Evolutionary conservation across 2,888 invertebrate species (phyloP).

Genomic region (Agrotis segetum): DNA sequence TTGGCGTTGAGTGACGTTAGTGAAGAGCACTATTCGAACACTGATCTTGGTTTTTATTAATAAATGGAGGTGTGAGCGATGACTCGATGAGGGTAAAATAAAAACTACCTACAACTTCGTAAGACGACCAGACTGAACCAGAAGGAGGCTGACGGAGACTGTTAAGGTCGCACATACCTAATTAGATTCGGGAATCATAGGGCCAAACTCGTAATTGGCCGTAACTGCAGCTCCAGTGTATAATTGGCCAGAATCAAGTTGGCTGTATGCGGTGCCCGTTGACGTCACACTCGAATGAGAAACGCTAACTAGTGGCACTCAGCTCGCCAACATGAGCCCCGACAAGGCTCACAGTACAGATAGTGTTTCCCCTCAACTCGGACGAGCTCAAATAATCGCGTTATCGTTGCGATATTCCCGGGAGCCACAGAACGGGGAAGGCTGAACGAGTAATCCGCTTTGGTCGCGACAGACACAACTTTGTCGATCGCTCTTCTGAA

Average conservation of each 20-base stretch:
- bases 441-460: slow-evolving; percentile 80
- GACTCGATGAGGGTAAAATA: slow-evolving; percentile 2
- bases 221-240: slow-evolving; percentile 57
- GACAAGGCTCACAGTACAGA: slow-evolving; percentile 56
- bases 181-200: slow-evolving; percentile 56
- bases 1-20: slow-evolving; percentile 54
- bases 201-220: slow-evolving; percentile 57
- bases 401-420: slow-evolving; percentile 77
- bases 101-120: slow-evolving; percentile 8
- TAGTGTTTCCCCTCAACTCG: slow-evolving; percentile 63
- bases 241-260: slow-evolving; percentile 63
- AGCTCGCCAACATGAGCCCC: slow-evolving; percentile 49
- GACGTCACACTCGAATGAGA: slow-evolving; percentile 59
- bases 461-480: slow-evolving; percentile 79
- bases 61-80: slow-evolving; percentile 18
- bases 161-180: slow-evolving; percentile 11
- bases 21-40: slow-evolving; percentile 40
- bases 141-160: not conserved
- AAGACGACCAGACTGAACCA: not conserved
- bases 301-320: slow-evolving; percentile 59
- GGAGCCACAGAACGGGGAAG: slow-evolving; percentile 69
- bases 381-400: slow-evolving; percentile 77
- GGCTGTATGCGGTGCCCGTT: slow-evolving; percentile 49
- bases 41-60: slow-evolving; percentile 54
- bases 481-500: slow-evolving; percentile 81